Base-by-base conservation (phyloP, 2,113 vertebrate species). In the Scolopax mira region DNA sequence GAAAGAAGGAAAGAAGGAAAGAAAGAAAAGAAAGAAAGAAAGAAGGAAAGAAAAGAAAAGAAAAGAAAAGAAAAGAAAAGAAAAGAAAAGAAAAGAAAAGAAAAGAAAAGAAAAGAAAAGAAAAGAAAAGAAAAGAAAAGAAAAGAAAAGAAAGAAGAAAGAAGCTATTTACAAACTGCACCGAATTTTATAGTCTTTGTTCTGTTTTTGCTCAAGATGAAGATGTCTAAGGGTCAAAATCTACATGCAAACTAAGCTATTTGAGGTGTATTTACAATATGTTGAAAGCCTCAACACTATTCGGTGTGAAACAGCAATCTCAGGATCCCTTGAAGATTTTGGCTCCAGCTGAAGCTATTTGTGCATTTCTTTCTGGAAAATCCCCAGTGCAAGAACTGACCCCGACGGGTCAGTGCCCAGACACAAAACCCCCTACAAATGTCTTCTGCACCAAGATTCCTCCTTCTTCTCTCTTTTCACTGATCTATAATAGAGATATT, bases 361-460 rank as follows among this genome's bases (percentile, higher is more conserved):
- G 39, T 69, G 46, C 28, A 23, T 73, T 90, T 42, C 16, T 49
- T 37, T 42, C 64, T 84, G 93, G 84, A 95, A 95, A 90, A 91
- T 81, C 46, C 80, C 84, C 69, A 11, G 7, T 1, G 18, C 19
- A 37, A 27, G 4, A 54, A 33, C 33, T 66, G 85, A 35, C 21
- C 57, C 41, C 49, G 33, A 3, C 27, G 49, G 27, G 39, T 61
- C 69, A 24, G 37, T 3, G 51, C 65, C 79, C 79, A 31, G 67
- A 17, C 48, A 52, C 3, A n/a, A 73, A 23, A 28, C 6, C 18
- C 58, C 54, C 72, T 52, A 24, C 23, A 35, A 49, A 18, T 14
- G 18, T 41, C 55, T 78, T 42, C 57, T 71, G 37, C 61, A 39
- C 30, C 25, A 33, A 33, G 21, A 30, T 49, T 88, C 51, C 86